Evolutionary conservation across 1,140 invertebrate genomes (phyloP), one percentile per base, ranked within the genome.

Genomic region (Euglossa dilemma): DNA sequence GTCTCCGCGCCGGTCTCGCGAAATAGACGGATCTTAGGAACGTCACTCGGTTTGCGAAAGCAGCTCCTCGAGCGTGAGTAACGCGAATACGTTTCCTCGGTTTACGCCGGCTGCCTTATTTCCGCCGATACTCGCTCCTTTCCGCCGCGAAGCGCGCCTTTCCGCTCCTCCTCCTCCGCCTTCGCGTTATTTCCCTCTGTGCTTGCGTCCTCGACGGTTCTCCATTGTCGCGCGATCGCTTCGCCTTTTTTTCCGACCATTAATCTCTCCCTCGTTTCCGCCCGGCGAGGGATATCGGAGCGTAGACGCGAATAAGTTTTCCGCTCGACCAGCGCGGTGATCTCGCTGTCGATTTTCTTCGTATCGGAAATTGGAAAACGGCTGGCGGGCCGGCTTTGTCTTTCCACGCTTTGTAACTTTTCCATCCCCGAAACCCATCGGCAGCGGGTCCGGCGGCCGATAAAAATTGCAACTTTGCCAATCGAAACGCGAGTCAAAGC

Each of bases 61-160:
- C 80, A 67, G 74, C 61, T 57, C 74, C 70, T 73, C 73, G 74
- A 74, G 73, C 70, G 69, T 73, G 85, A 87, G 70, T 87, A 87
- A 87, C 64, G 70, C 56, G 85, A 76, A 76, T 79, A 83, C 73
- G 73, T 87, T 86, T 63, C 50, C 67, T 16, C 3, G 1, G 67
- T 45, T 18, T 50, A 43, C 43, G 54, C 64, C 23, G 52, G 36
- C 25, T 57, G 66, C 78, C 81, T 82, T 86, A 85, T 85, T 86
- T 81, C 84, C 78, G 72, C 72, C 85, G 78, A 86, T 86, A 76
- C n/a, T n/a, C n/a, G n/a, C n/a, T n/a, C n/a, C n/a, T n/a, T n/a
- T n/a, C n/a, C n/a, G n/a, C n/a, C n/a, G n/a, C n/a, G n/a, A n/a
- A n/a, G n/a, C n/a, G n/a, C n/a, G n/a, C n/a, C n/a, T n/a, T n/a